These are phyloP conservation scores for Micrasema longulum DNA, from an alignment of 1,140 invertebrate species.

Conservation along the genomic window DNA sequence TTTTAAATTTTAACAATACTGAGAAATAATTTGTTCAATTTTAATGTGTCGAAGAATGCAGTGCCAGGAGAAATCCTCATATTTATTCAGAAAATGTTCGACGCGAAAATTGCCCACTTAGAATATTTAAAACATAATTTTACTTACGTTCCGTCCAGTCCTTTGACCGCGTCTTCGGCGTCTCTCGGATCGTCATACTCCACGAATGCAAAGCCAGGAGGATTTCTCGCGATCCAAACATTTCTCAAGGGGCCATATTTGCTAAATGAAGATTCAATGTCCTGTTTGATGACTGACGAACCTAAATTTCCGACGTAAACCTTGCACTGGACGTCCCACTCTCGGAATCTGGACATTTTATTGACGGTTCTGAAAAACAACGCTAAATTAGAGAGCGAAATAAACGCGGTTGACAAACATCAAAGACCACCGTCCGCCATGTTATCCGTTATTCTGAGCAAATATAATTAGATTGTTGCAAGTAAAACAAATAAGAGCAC, in stretches of 20 bases:
- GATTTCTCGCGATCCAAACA: constrained; percentile 96
- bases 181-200: constrained; percentile 98
- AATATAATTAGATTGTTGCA: too few relatives aligned
- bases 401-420: constrained; percentile 26
- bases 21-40: too few relatives aligned
- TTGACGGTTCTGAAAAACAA: neutral
- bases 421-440: constrained; percentile 17
- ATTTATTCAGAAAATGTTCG: too few relatives aligned
- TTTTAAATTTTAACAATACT: too few relatives aligned
- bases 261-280: constrained; percentile 91
- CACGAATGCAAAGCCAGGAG: constrained; percentile 96
- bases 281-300: constrained; percentile 90
- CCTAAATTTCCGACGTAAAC: constrained; percentile 98
- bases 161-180: constrained; percentile 95
- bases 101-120: too few relatives aligned
- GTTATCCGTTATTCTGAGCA: neutral
- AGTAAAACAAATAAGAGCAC: too few relatives aligned
- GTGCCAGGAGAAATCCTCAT: too few relatives aligned
- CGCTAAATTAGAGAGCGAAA: neutral
- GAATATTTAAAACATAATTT: neutral
- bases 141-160: constrained; percentile 92
- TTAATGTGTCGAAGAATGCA: too few relatives aligned
- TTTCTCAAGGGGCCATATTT: constrained; percentile 96
- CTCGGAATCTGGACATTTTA: constrained; percentile 81
- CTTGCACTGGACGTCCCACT: constrained; percentile 96